Conservation (phyloP, 2,113 vertebrate genomes). For the Anarrhichthys ocellatus region DNA sequence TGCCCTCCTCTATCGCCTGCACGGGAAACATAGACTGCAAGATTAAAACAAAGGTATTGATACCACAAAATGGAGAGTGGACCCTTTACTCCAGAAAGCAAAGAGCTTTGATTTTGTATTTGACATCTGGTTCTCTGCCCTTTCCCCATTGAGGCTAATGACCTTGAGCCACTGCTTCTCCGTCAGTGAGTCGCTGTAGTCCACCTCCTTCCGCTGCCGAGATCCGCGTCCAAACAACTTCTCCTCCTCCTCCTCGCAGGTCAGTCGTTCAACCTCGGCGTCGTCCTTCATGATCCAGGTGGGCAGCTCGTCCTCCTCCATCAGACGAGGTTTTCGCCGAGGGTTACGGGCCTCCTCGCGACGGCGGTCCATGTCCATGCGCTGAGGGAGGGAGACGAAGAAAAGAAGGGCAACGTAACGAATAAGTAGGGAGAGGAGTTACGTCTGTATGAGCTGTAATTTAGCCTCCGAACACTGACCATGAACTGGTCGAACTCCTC, state of each 20-base stretch:
- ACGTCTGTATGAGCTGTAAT: neutral
- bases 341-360: constrained; percentile 96
- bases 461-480: constrained; percentile 47
- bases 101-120: neutral
- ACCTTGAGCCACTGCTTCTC: constrained; percentile 96
- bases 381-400: constrained; percentile 73
- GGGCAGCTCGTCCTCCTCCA: constrained; percentile 97
- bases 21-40: constrained; percentile 3
- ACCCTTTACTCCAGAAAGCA: neutral
- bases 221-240: constrained; percentile 98
- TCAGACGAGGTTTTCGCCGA: constrained; percentile 93
- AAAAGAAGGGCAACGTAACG: neutral
- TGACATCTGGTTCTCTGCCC: neutral
- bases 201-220: constrained; percentile 94
- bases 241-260: constrained; percentile 96
- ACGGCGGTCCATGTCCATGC: constrained; percentile 96
- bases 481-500: constrained; percentile 95
- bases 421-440: neutral
- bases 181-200: constrained; percentile 96
- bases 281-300: constrained; percentile 99
- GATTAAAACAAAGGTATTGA: neutral
- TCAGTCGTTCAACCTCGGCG: constrained; percentile 95
- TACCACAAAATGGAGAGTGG: neutral
- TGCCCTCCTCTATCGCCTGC: constrained; percentile 97
- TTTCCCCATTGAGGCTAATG: neutral